Evolutionary conservation across 1,140 invertebrate species (phyloP), one percentile per base, ranked within the genome.

Genomic region (Platyscapa corneri): DNA sequence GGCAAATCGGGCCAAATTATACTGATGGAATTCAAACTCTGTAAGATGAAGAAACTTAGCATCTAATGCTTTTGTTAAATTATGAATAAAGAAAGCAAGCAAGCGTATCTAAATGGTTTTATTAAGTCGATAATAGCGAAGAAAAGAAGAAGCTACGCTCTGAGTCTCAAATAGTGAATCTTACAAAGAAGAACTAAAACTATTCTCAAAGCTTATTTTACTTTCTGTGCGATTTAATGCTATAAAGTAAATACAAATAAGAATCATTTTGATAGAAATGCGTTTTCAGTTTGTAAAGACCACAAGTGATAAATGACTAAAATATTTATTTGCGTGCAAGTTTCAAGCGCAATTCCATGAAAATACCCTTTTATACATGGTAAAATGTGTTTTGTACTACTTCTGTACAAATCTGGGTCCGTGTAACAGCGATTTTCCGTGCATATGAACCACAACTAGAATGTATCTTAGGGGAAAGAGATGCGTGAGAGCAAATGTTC

Each of bases 381-480:
- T 34, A 18, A 30, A 20, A 5, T 32, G 23, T 3, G 32, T 32
- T 64, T 80, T 18, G 23, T 65, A 65, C 64, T 14, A 81, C 64
- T 34, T 20, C 20, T 42, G 14, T 3, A 14, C 39, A 42, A 78
- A 78, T 37, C 14, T 60, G 20, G 7, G 27, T 32, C 5, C 76
- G 12, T 10, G 76, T 56, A 34, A 76, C 42, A 76, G 74, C 37
- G 65, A 39, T 34, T 77, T 64, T 79, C 37, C n/a, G 8, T 16
- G 20, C 32, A 67, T 83, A 60, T 60, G 56, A 46, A 67, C 78
- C 78, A 20, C 83, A 75, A 30, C n/a, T 75, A 10, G 18, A 67
- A 80, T 80, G 77, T 85, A 85, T 75, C 83, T 84, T 84, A 72
- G 74, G 30, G 23, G 75, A n/a, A 39, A 77, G 46, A 39, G 76